Evolutionary conservation across 2,888 invertebrate genomes (phyloP), one percentile per base, ranked within the genome.

Genomic region (Slavum lentiscoides): DNA sequence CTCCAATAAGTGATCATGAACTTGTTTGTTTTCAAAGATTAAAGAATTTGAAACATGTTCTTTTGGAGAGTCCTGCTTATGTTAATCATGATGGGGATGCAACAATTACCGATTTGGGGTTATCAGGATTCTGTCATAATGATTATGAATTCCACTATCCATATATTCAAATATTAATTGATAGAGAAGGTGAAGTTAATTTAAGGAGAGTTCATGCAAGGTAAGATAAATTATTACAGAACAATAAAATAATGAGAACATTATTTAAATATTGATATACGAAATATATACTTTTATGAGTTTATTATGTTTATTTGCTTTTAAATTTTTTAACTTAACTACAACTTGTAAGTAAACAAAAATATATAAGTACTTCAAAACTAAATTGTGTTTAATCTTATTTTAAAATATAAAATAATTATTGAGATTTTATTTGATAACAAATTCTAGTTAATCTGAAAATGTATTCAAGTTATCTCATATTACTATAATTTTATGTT

Each of bases 1-100:
- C 90, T 6, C 88, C 88, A 13, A 86, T 90, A 11, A 89, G 88
- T n/a, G 90, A 90, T 83, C 88, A 89, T 43, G 90, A 90, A 85
- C 85, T 90, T n/a, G 88, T 89, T 83, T 90, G 90, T 84, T 90
- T 90, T 82, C 89, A 88, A 84, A 87, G 88, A 43, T 87, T 88
- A 67, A 86, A 87, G 81, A 88, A 88, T 8, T 85, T 90, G 30
- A 88, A 87, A 66, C 88, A 89, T 84, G 84, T 90, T 6, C 87
- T 89, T 76, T 84, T 90, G 61, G 89, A 89, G 82, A 88, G 88
- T 80, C 88, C 88, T 37, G 11, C 21, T 3, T 67, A 70, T 68
- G 58, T 70, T 23, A 61, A 77, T 11, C 67, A 77, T 30, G 61
- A 74, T 0, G 67, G 75, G 11, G 69, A 81, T 82, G 84, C 82